Evolutionary conservation across 2,888 invertebrate species (phyloP).

Genomic region (Drosophila multiciliata): DNA sequence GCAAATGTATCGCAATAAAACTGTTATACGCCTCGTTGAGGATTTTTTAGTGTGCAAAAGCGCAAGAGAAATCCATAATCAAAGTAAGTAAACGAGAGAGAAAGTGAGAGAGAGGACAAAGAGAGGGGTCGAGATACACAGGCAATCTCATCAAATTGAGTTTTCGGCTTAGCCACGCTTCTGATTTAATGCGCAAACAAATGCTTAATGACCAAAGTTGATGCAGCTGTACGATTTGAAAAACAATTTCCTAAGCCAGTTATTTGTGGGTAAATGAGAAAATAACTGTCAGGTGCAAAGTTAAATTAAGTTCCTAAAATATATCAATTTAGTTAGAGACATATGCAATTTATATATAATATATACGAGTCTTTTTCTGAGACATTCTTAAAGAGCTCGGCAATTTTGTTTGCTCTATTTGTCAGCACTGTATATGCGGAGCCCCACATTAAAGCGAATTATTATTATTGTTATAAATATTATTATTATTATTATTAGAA

Average conservation of each 20-base stretch:
- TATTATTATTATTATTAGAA: too few species aligned
- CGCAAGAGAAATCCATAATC: constrained; percentile 13
- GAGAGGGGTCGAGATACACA: background rate
- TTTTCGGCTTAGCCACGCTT: constrained; percentile 59
- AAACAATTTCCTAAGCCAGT: constrained; percentile 47
- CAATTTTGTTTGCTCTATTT: constrained; percentile 14
- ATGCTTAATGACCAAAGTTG: constrained; percentile 74
- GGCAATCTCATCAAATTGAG: constrained; percentile 22
- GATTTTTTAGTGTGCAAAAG: constrained; percentile 44
- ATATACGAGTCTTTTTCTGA: background rate
- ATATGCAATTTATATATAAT: background rate
- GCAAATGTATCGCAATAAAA: constrained; percentile 33
- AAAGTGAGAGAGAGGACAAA: background rate
- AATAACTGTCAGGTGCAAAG: constrained; percentile 40
- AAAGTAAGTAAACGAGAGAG: background rate
- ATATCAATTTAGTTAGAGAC: background rate
- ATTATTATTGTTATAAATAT: background rate
- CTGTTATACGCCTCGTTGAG: constrained; percentile 61
- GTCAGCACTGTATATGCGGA: constrained; percentile 6
- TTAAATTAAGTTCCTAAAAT: constrained; percentile 4
- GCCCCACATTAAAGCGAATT: constrained; percentile 60
- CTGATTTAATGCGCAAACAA: constrained; percentile 77
- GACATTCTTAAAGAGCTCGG: background rate
- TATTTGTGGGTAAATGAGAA: constrained; percentile 70
- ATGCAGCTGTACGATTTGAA: constrained; percentile 39